Conservation (phyloP, 92 coral and sea anemone species). For the Anthopleura xanthogrammica region DNA sequence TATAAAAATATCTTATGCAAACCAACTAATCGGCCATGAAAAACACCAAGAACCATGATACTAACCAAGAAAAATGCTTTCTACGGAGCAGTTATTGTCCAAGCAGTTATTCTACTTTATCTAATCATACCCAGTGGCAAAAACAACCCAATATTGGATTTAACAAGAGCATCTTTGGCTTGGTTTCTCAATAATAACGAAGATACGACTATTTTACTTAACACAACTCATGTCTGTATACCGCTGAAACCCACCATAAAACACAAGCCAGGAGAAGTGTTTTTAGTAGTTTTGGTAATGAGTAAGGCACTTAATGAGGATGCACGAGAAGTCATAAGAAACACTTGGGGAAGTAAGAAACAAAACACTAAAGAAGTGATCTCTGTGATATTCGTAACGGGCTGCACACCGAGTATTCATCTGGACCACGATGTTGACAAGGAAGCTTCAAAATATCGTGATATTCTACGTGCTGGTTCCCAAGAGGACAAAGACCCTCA, state of each 20-base stretch:
- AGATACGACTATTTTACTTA: background rate
- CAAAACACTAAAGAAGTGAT: too few relatives aligned
- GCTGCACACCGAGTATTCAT: conserved; percentile 31
- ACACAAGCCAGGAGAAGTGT: conserved; percentile 17
- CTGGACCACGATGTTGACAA: conserved; percentile 28
- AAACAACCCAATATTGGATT: background rate
- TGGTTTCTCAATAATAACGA: conserved; percentile 23
- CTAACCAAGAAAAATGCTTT: background rate
- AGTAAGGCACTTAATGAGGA: conserved; percentile 25
- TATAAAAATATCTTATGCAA: background rate
- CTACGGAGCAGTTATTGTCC: background rate
- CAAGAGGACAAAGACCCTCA: conserved; percentile 15
- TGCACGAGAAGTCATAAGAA: conserved; percentile 23
- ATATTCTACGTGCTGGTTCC: conserved; percentile 31
- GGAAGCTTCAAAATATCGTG: conserved; percentile 21
- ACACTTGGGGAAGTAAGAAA: conserved; percentile 29
- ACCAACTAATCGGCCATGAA: background rate
- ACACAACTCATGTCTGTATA: conserved; percentile 16
- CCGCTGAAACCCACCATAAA: conserved; percentile 17
- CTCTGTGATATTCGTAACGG: conserved; percentile 14
- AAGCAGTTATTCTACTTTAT: background rate
- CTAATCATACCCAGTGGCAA: background rate
- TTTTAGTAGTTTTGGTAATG: conserved; percentile 18
- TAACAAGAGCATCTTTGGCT: conserved; percentile 1
- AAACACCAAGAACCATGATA: background rate